Evolutionary conservation across 2,888 invertebrate genomes (phyloP).

Genomic region (Phengaris arion): DNA sequence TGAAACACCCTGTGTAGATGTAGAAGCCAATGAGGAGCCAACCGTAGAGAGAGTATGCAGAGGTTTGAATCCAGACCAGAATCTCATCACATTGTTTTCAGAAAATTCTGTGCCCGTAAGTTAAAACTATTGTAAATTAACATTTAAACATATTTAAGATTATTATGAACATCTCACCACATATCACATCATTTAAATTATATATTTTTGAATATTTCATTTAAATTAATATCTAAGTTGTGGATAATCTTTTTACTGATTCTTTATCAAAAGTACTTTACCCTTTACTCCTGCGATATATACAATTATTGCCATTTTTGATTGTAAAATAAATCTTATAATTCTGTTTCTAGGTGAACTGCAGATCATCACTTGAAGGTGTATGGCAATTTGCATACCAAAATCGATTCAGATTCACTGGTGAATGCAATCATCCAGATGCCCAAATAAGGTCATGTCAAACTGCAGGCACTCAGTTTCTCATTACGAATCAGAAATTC

Average conservation of each 20-base stretch:
- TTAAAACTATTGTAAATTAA: constrained; percentile 33
- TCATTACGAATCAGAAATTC: constrained; percentile 98
- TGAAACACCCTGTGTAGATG: constrained; percentile 89
- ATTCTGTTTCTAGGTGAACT: constrained; percentile 83
- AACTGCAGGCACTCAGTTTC: constrained; percentile 95
- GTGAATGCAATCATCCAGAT: constrained; percentile 93
- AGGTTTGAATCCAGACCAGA: constrained; percentile 87
- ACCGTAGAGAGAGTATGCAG: constrained; percentile 88
- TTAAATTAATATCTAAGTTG: too few species aligned
- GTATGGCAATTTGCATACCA: constrained; percentile 98
- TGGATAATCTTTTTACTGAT: too few species aligned
- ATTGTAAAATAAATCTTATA: neutral
- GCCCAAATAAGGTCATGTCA: constrained; percentile 96
- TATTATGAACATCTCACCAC: neutral
- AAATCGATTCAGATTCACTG: constrained; percentile 93
- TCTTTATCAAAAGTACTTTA: too few species aligned
- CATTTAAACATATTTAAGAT: too few species aligned
- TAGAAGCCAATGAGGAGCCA: constrained; percentile 82
- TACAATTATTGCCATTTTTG: too few species aligned
- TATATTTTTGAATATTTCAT: too few species aligned
- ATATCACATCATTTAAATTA: too few species aligned
- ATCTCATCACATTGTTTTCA: constrained; percentile 90
- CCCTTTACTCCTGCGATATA: too few species aligned
- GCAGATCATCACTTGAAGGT: constrained; percentile 94
- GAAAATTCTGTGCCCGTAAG: constrained; percentile 91